These are phyloP conservation scores for Halcyon senegalensis DNA, from an alignment of 2,113 vertebrate genomes.

Conservation along the genomic window DNA sequence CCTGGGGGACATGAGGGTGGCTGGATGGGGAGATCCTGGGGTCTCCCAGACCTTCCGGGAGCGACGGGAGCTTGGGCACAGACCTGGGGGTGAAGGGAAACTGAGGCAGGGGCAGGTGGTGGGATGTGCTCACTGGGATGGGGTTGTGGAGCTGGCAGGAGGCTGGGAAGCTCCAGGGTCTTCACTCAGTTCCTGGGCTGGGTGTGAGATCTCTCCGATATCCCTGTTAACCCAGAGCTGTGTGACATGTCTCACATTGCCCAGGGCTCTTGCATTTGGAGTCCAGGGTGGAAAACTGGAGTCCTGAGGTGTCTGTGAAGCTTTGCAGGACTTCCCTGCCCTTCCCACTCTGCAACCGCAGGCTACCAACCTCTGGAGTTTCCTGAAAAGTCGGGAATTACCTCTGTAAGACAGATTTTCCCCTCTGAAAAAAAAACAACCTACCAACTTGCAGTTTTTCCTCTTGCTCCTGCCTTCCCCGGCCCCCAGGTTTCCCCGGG, in stretches of 20 bases:
- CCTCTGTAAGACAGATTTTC: too few species aligned
- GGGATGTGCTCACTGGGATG: background rate
- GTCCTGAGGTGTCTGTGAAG: background rate
- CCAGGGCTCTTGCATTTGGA: background rate
- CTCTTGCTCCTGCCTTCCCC: background rate
- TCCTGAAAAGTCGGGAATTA: background rate
- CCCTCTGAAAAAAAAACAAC: background rate
- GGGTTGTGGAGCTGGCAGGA: background rate
- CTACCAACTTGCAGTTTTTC: background rate
- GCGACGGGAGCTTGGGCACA: background rate
- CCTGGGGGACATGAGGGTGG: background rate
- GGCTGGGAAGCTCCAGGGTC: background rate
- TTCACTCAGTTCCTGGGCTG: fast-evolving
- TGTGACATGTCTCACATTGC: fast-evolving
- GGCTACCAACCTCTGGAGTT: background rate
- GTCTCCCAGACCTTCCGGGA: background rate
- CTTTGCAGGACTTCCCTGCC: background rate
- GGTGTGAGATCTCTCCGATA: background rate
- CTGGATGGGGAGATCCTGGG: background rate
- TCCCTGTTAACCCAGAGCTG: background rate
- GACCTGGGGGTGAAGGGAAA: background rate
- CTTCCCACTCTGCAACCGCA: background rate
- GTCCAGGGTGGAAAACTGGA: background rate
- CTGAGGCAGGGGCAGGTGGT: background rate
- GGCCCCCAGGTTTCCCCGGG: background rate